These are phyloP conservation scores for Drosophila kuntzei DNA, from an alignment of 2,888 invertebrate species.

Conservation along the genomic window DNA sequence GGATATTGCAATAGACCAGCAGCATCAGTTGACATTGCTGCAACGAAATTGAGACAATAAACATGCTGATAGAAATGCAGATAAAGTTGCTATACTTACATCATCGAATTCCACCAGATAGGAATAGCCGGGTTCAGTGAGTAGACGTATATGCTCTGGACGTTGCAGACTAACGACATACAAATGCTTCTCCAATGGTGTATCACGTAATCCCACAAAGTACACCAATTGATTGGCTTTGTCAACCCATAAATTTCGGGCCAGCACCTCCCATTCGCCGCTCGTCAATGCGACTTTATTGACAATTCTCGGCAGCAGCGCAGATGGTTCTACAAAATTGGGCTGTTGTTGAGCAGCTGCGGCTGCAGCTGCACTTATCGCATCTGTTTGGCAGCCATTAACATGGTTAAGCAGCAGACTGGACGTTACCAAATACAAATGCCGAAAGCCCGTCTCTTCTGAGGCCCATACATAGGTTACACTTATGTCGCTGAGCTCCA, in stretches of 20 bases:
- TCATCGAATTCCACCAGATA: conserved; percentile 93
- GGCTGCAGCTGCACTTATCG: conserved; percentile 51
- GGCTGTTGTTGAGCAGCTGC: conserved; percentile 67
- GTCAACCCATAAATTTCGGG: conserved; percentile 95
- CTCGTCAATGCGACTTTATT: conserved; percentile 91
- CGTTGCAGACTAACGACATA: conserved; percentile 92
- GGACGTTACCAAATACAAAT: conserved; percentile 93
- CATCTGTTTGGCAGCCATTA: conserved; percentile 86
- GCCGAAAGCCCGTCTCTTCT: conserved; percentile 95
- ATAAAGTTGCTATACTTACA: conserved; percentile 85
- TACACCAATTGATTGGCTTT: conserved; percentile 92
- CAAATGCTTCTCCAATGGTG: conserved; percentile 96
- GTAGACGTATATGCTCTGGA: conserved; percentile 90
- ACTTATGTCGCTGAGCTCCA: conserved; percentile 86
- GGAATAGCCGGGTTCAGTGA: conserved; percentile 94
- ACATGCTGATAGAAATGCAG: background rate
- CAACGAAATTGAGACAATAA: conserved; percentile 49
- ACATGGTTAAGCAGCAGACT: conserved; percentile 83
- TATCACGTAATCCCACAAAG: conserved; percentile 95
- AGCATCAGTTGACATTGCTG: conserved; percentile 93
- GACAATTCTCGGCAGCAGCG: conserved; percentile 88
- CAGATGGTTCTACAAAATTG: conserved; percentile 78
- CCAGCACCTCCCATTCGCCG: conserved; percentile 97
- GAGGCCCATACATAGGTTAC: conserved; percentile 95
- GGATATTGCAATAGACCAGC: conserved; percentile 93